Evolutionary conservation across 2,888 invertebrate genomes (phyloP).

Genomic region (Drosophila mulleri): DNA sequence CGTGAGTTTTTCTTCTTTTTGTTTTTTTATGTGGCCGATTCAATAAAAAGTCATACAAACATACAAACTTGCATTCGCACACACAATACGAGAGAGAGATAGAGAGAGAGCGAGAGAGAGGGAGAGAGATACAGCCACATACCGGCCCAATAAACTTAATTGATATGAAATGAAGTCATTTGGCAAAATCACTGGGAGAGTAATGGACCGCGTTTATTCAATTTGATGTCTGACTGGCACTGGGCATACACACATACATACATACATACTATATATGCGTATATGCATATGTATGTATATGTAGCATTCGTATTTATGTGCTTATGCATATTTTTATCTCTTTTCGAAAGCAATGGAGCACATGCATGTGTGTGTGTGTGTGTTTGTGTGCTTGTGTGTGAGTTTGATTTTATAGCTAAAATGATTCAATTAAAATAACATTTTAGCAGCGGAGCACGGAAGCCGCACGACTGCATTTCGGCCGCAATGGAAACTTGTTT

Average conservation of each 20-base stretch:
- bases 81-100: slow-evolving; percentile 4
- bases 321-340: slow-evolving; percentile 53
- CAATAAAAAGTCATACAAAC: slow-evolving; percentile 51
- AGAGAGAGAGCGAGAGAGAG: background rate
- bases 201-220: slow-evolving; percentile 77
- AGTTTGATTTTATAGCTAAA: slow-evolving; percentile 54
- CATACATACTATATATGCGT: background rate
- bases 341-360: slow-evolving; percentile 56
- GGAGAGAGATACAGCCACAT: slow-evolving; percentile 16
- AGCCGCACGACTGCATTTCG: slow-evolving; percentile 73
- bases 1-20: slow-evolving; percentile 36
- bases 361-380: slow-evolving; percentile 22
- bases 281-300: background rate
- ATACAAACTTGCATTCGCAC: slow-evolving; percentile 24
- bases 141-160: slow-evolving; percentile 81
- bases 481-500: slow-evolving; percentile 51
- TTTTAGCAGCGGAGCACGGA: slow-evolving; percentile 66
- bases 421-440: slow-evolving; percentile 65
- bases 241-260: slow-evolving; percentile 15
- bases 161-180: slow-evolving; percentile 85
- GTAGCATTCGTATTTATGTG: slow-evolving; percentile 20
- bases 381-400: slow-evolving; percentile 11
- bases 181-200: slow-evolving; percentile 75
- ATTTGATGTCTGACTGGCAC: slow-evolving; percentile 73
- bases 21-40: slow-evolving; percentile 41